Evolutionary conservation across 2,113 vertebrate species (phyloP).

Genomic region (Macrotus californicus): DNA sequence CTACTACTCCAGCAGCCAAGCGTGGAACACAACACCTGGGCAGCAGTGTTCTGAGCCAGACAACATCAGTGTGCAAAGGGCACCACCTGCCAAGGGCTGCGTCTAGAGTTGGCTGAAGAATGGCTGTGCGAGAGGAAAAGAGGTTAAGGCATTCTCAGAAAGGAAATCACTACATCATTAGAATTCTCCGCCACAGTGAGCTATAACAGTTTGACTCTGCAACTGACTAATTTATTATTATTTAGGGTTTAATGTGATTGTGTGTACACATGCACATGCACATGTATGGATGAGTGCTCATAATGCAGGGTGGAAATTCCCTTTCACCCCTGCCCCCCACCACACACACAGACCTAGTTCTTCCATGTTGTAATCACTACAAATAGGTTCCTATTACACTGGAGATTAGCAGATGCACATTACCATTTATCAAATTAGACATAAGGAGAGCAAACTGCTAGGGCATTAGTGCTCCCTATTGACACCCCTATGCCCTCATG

Average conservation of each 20-base stretch:
- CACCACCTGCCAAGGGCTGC: not conserved
- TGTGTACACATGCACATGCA: fast-evolving
- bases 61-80: slow-evolving; percentile 7
- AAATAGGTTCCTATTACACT: slow-evolving; percentile 50
- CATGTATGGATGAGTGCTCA: not conserved
- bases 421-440: slow-evolving; percentile 50
- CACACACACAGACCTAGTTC: not conserved
- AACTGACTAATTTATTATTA: not conserved
- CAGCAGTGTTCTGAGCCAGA: slow-evolving; percentile 11
- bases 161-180: slow-evolving; percentile 6
- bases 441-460: slow-evolving; percentile 53
- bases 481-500: not conserved
- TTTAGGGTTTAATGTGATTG: not conserved
- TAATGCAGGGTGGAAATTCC: not conserved
- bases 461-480: not conserved
- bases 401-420: slow-evolving; percentile 49
- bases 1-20: not conserved
- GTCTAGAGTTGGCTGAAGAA: slow-evolving; percentile 41
- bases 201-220: not conserved
- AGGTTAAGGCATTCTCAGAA: not conserved
- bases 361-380: not conserved
- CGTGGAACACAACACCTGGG: not conserved
- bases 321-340: not conserved
- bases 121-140: not conserved
- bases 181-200: slow-evolving; percentile 56